These are phyloP conservation scores for Pomatostomus ruficeps DNA, from an alignment of 2,113 vertebrate species.

Conservation along the genomic window DNA sequence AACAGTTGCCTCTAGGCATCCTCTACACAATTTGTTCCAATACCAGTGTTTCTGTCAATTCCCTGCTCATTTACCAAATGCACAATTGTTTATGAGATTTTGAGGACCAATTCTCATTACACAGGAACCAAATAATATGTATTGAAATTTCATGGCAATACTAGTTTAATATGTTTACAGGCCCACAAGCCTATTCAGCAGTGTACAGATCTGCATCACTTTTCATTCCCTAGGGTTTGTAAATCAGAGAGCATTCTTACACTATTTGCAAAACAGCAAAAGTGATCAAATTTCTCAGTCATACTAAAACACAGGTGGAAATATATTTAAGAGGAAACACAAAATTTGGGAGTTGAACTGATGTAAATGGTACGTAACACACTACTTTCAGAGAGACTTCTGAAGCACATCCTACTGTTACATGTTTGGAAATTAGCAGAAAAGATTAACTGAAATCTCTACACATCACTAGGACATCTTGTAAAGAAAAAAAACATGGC, in stretches of 20 bases:
- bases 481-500: not conserved
- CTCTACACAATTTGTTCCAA: not conserved
- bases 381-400: not conserved
- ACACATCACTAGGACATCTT: not conserved
- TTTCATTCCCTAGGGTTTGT: not conserved
- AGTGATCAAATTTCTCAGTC: not conserved
- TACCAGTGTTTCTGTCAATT: not conserved
- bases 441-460: not conserved
- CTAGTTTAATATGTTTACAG: not conserved
- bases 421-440: not conserved
- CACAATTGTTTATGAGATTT: not conserved
- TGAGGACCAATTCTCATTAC: not conserved
- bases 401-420: not conserved
- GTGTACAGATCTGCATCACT: not conserved
- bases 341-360: not conserved
- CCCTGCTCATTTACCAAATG: not conserved
- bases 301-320: not conserved
- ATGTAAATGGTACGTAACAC: not conserved
- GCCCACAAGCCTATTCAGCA: not conserved
- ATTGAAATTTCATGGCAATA: not conserved
- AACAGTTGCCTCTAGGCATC: not conserved
- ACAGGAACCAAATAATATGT: not conserved
- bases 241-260: not conserved
- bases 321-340: not conserved
- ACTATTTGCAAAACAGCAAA: not conserved